Evolutionary conservation across 2,888 invertebrate species (phyloP), one percentile per base, ranked within the genome.

Genomic region (Tyria jacobaeae): DNA sequence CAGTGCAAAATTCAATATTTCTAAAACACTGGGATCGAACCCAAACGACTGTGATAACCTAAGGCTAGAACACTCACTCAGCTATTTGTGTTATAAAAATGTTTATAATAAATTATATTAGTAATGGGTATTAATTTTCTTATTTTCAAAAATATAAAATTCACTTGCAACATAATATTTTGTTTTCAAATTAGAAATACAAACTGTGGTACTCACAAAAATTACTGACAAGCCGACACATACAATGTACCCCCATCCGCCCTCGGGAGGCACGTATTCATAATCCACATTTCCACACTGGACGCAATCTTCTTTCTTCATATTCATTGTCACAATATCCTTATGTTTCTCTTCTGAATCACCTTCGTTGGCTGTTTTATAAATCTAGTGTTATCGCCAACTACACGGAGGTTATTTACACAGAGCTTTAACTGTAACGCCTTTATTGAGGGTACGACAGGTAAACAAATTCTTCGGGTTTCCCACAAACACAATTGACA

Each of bases 241-340:
- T 53, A 96, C 95, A 67, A 95, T 86, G 89, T 96, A 96, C 0
- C 96, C 96, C 96, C 96, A 97, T 0, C 96, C 96, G 2, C 96
- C 96, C 71, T 96, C 96, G 0, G 96, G 96, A 2, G 96, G 92
- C 10, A 93, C 90, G 78, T 90, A 71, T 56, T 92, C 92, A 72
- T 89, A 92, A 47, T 87, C 87, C 50, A 74, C 79, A 59, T 88
- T 89, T 77, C 84, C 85, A 53, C 84, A 83, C 66, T 83, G 83
- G 70, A 84, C 82, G 21, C 27, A 25, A 60, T 75, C 76, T 71
- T 84, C 84, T 58, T 78, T 79, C 53, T 83, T 83, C 63, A 73
- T 86, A 84, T 82, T 85, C 89, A 90, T 89, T 69, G 79, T 84
- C 78, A 72, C 66, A 66, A 55, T 53, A 65, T 58, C 53, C 57